Evolutionary conservation across 2,113 vertebrate species (phyloP), one percentile per base, ranked within the genome.

Genomic region (Heloderma charlesbogerti): DNA sequence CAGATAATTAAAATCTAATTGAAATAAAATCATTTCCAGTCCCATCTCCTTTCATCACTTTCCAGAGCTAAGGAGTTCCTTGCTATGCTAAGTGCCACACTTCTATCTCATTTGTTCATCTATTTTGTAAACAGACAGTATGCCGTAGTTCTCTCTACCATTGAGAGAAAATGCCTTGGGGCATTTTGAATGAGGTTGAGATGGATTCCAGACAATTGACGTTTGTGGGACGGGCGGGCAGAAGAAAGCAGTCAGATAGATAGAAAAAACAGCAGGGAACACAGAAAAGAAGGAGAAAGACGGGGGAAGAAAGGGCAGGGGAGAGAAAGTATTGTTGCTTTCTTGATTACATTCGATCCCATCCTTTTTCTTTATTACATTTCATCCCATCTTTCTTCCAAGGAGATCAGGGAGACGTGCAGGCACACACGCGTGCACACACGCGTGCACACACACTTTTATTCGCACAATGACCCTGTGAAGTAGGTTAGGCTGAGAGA

Each of bases 1-100:
- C 89, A 86, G 95, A 96, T 97, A 97, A 98, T 98, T 98, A 97
- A 97, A 97, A 96, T 92, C 96, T 97, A 97, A 97, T 96, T 97
- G 97, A 96, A 98, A 97, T 96, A 93, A 97, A 97, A 97, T 94
- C 63, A 95, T 97, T 96, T 96, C 94, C 93, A 95, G 89, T 94
- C 91, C 96, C 40, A 84, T 90, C 37, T 87, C 90, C 91, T 93
- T 95, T 93, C 57, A 37, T 0, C 29, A 34, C 89, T 95, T 89
- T 83, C 9, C 72, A 95, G 95, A 94, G 95, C 86, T 88, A 94
- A 94, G 89, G 94, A 84, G 89, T 90, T 93, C 78, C 92, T 94
- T 16, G 16, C 45, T 34, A 31, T 48, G 34, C 6, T 79, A 78
- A 78, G 10, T 40, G 87, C 37, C 40, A 37, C 86, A 67, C 92